Evolutionary conservation across 2,113 vertebrate genomes (phyloP).

Genomic region (Neotoma lepida): DNA sequence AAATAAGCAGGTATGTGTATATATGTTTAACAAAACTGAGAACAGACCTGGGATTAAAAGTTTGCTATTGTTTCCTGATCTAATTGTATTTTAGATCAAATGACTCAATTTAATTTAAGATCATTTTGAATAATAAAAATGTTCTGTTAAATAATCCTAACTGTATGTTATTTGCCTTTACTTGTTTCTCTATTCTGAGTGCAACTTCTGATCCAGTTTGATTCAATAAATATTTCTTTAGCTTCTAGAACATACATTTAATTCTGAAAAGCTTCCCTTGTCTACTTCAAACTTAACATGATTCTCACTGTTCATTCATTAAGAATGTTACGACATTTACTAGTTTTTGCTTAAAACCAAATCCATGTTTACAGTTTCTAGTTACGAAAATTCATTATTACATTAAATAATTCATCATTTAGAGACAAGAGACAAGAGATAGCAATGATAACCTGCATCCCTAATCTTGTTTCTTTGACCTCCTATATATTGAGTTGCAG

Average conservation of each 20-base stretch:
- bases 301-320: background rate
- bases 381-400: background rate
- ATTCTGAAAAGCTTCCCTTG: background rate
- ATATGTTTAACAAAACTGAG: background rate
- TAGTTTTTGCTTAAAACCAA: constrained; percentile 8
- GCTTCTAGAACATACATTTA: background rate
- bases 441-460: background rate
- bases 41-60: background rate
- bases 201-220: background rate
- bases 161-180: background rate
- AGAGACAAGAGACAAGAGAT: background rate
- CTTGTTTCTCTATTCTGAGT: background rate
- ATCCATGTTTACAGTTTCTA: background rate
- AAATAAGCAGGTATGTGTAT: background rate
- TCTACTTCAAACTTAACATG: background rate
- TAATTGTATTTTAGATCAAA: background rate
- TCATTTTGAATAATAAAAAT: background rate
- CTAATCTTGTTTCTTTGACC: background rate
- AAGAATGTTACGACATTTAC: constrained; percentile 19
- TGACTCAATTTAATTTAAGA: constrained; percentile 15
- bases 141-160: background rate
- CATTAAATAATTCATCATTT: background rate
- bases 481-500: background rate
- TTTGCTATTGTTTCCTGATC: background rate
- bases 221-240: background rate